Evolutionary conservation across 2,797 vertebrate species (phyloP).

Genomic region (Sternarchorhynchus goeldii): DNA sequence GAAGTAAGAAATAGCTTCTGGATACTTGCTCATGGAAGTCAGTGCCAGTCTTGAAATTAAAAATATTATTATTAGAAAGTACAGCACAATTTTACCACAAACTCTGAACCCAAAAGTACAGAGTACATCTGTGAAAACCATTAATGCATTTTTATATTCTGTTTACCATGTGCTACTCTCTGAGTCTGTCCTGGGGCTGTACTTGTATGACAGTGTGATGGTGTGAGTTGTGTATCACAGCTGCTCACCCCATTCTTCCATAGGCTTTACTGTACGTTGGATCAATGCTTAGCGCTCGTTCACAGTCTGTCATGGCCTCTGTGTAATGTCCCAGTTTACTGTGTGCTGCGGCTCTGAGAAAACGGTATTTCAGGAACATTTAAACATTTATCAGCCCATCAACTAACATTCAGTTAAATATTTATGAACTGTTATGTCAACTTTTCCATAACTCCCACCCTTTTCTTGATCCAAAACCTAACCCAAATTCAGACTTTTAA

Average conservation of each 20-base stretch:
- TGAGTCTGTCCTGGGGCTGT: no score
- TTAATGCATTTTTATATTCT: not conserved
- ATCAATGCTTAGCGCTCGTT: slow-evolving; percentile 93
- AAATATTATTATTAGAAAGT: not conserved
- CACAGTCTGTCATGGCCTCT: slow-evolving; percentile 91
- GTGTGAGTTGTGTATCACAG: not conserved
- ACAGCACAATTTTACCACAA: not conserved
- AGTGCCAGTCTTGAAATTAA: slow-evolving; percentile 82
- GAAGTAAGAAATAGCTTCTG: slow-evolving; percentile 92
- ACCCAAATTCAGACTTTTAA: no score
- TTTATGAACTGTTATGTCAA: no score
- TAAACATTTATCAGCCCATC: no score
- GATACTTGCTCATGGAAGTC: slow-evolving; percentile 91
- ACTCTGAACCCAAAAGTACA: not conserved
- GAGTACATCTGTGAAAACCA: not conserved
- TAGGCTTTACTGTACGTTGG: slow-evolving; percentile 96
- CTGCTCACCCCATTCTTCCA: slow-evolving; percentile 94
- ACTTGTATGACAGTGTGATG: not conserved
- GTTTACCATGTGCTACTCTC: not conserved
- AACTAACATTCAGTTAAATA: no score
- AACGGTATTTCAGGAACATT: not conserved
- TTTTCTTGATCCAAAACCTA: no score
- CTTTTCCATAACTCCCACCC: no score
- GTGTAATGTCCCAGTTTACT: slow-evolving; percentile 92
- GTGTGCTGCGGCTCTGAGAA: slow-evolving; percentile 89